These are phyloP conservation scores for Sesia apiformis DNA, from an alignment of 2,888 invertebrate genomes.

Conservation along the genomic window DNA sequence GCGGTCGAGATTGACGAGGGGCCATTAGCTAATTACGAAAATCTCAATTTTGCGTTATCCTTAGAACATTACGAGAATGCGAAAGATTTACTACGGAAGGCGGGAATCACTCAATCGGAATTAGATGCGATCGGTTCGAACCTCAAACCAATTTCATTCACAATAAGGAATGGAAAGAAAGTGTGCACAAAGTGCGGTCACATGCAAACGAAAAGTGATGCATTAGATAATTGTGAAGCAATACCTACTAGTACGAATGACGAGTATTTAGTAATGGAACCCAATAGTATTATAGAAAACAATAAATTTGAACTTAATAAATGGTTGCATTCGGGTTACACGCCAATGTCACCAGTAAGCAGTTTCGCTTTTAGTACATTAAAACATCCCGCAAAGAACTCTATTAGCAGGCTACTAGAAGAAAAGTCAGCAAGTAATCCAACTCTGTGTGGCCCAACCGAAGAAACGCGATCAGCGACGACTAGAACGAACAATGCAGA, in stretches of 20 bases:
- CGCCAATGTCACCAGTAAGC: slow-evolving; percentile 83
- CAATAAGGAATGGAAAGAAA: slow-evolving; percentile 23
- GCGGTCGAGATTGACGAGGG: slow-evolving; percentile 50
- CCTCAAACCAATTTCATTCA: slow-evolving; percentile 31
- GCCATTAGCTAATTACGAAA: slow-evolving; percentile 78
- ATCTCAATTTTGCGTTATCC: slow-evolving; percentile 85
- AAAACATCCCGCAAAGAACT: slow-evolving; percentile 37
- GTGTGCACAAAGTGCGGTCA: slow-evolving; percentile 79
- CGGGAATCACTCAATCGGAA: slow-evolving; percentile 71
- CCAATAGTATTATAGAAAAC: slow-evolving; percentile 44
- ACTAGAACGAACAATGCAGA: slow-evolving; percentile 4
- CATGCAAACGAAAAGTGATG: slow-evolving; percentile 23
- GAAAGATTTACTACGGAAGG: slow-evolving; percentile 76
- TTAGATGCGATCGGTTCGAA: slow-evolving; percentile 54
- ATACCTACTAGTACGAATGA: slow-evolving; percentile 30
- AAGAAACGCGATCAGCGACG: background rate
- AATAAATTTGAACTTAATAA: slow-evolving; percentile 28
- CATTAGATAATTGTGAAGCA: slow-evolving; percentile 1
- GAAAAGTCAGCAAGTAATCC: slow-evolving; percentile 82
- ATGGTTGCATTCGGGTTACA: slow-evolving; percentile 69
- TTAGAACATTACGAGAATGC: slow-evolving; percentile 87
- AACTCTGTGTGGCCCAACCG: slow-evolving; percentile 64
- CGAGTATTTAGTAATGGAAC: slow-evolving; percentile 82
- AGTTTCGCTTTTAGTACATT: slow-evolving; percentile 53
- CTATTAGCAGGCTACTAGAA: slow-evolving; percentile 40